Conservation (phyloP, 2,888 invertebrate species). For the Dynastes maya region DNA sequence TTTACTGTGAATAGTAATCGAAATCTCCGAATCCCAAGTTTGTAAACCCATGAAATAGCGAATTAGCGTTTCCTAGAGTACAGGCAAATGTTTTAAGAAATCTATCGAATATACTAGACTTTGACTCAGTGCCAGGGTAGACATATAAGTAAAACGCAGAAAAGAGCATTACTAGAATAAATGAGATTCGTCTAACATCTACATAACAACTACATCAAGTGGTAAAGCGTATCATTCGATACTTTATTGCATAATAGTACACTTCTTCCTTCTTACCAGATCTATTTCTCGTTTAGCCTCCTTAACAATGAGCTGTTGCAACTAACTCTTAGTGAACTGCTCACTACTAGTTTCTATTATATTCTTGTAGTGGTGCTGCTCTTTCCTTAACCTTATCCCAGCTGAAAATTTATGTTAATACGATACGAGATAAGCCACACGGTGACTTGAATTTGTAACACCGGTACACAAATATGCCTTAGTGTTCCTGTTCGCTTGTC, state of each 20-base stretch:
- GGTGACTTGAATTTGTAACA: conserved; percentile 36
- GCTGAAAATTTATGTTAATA: conserved; percentile 49
- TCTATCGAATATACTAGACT: too few relatives aligned
- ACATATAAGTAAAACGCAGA: too few relatives aligned
- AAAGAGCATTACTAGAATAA: too few relatives aligned
- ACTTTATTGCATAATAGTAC: neutral
- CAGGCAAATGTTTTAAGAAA: too few relatives aligned
- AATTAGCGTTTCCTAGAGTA: too few relatives aligned
- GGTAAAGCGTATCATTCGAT: too few relatives aligned
- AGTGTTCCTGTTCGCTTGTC: conserved; percentile 33
- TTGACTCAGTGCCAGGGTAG: too few relatives aligned
- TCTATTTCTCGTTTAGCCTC: conserved; percentile 3
- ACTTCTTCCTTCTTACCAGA: conserved; percentile 20
- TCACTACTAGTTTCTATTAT: conserved; percentile 22
- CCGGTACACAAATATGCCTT: conserved; percentile 34
- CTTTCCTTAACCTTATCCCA: conserved; percentile 59
- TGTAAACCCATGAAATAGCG: too few relatives aligned
- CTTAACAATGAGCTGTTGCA: conserved; percentile 8
- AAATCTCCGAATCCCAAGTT: too few relatives aligned
- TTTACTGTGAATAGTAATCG: too few relatives aligned
- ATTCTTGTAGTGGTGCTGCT: neutral
- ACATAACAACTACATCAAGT: too few relatives aligned
- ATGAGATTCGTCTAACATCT: too few relatives aligned
- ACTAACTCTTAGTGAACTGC: neutral
- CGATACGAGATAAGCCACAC: conserved; percentile 25